Percentiles rank a stretch among this genome's conserved stretches.
These are phyloP conservation scores for Thalassoma bifasciatum DNA, from an alignment of 2,113 vertebrate species.

Conservation along the genomic window DNA sequence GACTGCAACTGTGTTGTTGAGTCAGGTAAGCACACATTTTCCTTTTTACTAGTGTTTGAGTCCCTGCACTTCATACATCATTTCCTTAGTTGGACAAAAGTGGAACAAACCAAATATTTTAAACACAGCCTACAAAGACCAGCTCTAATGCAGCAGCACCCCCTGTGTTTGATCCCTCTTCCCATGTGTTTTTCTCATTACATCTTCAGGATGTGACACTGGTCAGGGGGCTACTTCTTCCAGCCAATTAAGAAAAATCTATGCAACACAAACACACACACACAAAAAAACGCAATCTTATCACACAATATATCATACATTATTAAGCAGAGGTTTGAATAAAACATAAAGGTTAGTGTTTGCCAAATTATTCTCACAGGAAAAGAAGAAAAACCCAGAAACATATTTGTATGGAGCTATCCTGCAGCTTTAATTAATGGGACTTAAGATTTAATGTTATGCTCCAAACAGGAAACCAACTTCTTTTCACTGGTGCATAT, in stretches of 20 bases:
- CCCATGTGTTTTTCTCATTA: conserved; percentile 38
- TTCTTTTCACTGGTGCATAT: conserved; percentile 2
- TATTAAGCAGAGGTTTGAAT: conserved; percentile 67
- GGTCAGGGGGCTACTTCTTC: conserved; percentile 38
- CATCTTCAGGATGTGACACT: conserved; percentile 32
- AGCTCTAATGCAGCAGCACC: not conserved
- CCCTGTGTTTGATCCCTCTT: conserved; percentile 3
- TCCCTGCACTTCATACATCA: not conserved
- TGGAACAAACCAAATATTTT: conserved; percentile 1
- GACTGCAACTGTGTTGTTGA: not conserved
- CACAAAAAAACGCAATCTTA: conserved; percentile 22
- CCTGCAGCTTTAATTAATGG: conserved; percentile 48
- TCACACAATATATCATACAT: conserved; percentile 55
- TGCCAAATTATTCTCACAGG: conserved; percentile 57
- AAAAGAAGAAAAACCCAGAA: conserved; percentile 14
- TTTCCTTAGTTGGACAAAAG: not conserved
- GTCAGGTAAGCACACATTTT: conserved; percentile 4
- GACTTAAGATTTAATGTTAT: conserved; percentile 8
- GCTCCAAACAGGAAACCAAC: conserved; percentile 4
- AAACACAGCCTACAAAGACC: conserved; percentile 1
- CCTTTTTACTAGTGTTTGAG: not conserved
- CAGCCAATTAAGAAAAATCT: conserved; percentile 49
- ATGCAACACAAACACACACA: conserved; percentile 19
- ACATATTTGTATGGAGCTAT: conserved; percentile 43
- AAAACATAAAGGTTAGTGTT: conserved; percentile 70